Base-by-base conservation (phyloP, 2,888 invertebrate genomes). In the Phasia obesa region DNA sequence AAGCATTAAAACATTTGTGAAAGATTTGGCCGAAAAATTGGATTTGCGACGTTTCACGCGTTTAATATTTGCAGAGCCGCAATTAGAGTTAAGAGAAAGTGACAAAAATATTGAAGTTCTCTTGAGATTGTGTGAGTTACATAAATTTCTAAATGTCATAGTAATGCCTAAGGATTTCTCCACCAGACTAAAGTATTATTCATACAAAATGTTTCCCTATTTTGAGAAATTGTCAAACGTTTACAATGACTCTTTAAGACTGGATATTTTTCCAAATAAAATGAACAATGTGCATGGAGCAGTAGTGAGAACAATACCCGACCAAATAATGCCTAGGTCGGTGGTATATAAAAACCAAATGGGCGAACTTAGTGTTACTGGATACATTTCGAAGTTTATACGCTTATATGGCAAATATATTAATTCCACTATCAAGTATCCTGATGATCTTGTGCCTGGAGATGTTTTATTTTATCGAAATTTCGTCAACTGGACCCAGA, bases 321-420 rank as follows among this genome's bases (percentile, higher is more conserved):
- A 85, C 5, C 86, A 85, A 23, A 23, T 84, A 4, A 85, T 85
- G 65, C 86, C 86, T 0, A 77, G 82, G 49, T 73, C 85, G 0
- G 85, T 86, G 0, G 67, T 86, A 2, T 86, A 84, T 35, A 25
- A 0, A 7, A 79, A 85, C 11, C 0, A 9, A 0, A 19, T 67
- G 13, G 84, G 84, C 0, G 44, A 53, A 0, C 1, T 55, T 2
- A 23, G 7, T 2, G 79, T 84, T 0, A 81, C 76, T 9, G 86
- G 86, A 0, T 84, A 81, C 51, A 64, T 79, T 1, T 64, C 78
- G 0, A 47, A 84, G 23, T 67, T 85, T 11, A 44, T 86, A 13
- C 21, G 9, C 0, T 75, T 81, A 38, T 71, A 85, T 53, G 77
- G 79, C 1, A 69, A 78, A 60, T 84, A 83, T 2, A 81, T 76